phyloP scores from a whole-genome alignment of 1,140 invertebrate species.

The Lineus longissimus region DNA sequence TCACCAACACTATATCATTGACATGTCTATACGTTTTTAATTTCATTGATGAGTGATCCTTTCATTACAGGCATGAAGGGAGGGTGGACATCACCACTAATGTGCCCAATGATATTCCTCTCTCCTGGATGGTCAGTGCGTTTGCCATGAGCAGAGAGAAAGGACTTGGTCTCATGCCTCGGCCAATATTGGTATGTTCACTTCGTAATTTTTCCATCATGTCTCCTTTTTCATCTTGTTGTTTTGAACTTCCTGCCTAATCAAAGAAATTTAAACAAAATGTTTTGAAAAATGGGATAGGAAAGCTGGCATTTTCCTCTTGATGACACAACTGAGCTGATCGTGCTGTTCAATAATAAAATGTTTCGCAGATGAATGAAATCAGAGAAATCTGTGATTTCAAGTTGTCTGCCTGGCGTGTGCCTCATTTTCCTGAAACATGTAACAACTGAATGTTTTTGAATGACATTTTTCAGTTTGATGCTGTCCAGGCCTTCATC shows the following conservation, averaged over 20 bases:
- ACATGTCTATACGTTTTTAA: too few relatives aligned
- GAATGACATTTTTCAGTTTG: slow-evolving; percentile 68
- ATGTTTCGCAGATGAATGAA: too few relatives aligned
- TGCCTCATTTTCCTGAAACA: too few relatives aligned
- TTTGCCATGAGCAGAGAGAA: slow-evolving; percentile 80
- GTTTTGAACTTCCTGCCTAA: neutral
- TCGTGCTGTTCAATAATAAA: too few relatives aligned
- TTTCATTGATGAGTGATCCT: too few relatives aligned
- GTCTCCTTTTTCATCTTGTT: slow-evolving; percentile 2
- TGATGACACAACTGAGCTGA: too few relatives aligned
- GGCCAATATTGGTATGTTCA: slow-evolving; percentile 66
- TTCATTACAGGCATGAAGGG: slow-evolving; percentile 45
- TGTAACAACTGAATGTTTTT: too few relatives aligned
- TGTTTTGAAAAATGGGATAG: too few relatives aligned
- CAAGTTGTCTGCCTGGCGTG: too few relatives aligned
- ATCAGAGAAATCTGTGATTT: too few relatives aligned
- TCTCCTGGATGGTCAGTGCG: slow-evolving; percentile 88
- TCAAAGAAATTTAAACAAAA: too few relatives aligned
- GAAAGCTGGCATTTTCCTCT: neutral
- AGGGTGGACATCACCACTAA: slow-evolving; percentile 68
- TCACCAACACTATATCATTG: too few relatives aligned
- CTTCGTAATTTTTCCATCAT: neutral
- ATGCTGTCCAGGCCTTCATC: slow-evolving; percentile 82
- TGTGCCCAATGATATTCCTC: slow-evolving; percentile 73
- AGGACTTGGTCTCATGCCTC: slow-evolving; percentile 81